Conservation (phyloP, 2,888 invertebrate species). For the Drosophila atroscutellata region DNA sequence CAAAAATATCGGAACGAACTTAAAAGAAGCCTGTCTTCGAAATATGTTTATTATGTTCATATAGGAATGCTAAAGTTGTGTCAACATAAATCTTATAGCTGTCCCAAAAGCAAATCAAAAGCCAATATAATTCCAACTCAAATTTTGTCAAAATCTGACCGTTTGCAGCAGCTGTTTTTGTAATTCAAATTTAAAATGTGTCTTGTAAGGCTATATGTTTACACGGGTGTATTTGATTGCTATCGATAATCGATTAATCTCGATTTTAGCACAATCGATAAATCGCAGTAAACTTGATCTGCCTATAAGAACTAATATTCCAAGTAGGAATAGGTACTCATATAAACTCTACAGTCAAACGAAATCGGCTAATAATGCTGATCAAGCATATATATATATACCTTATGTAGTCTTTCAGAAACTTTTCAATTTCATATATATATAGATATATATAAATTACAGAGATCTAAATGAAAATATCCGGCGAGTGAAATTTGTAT, state of each 20-base stretch:
- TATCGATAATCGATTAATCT: neutral
- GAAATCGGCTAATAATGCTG: neutral
- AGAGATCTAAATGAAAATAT: conserved; percentile 17
- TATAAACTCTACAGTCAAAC: neutral
- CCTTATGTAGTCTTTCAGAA: neutral
- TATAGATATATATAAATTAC: neutral
- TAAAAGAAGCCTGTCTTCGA: neutral
- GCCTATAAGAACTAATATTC: neutral
- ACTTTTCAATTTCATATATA: neutral
- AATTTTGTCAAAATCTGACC: neutral
- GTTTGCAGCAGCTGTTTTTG: neutral
- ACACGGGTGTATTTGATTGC: neutral
- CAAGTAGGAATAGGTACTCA: neutral
- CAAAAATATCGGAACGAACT: neutral
- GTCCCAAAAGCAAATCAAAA: neutral
- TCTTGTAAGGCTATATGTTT: neutral
- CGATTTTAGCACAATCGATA: neutral
- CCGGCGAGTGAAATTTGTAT: conserved; percentile 6
- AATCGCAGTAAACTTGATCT: neutral
- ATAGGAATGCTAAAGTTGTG: neutral
- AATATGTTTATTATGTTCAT: neutral
- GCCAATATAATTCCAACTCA: neutral
- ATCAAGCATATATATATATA: neutral
- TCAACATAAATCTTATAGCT: neutral
- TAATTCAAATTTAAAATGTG: neutral